Percentiles rank a stretch among this genome's conserved stretches.
Evolutionary conservation across 2,888 invertebrate species (phyloP).

Genomic region (Lasioglossum marginatum): DNA sequence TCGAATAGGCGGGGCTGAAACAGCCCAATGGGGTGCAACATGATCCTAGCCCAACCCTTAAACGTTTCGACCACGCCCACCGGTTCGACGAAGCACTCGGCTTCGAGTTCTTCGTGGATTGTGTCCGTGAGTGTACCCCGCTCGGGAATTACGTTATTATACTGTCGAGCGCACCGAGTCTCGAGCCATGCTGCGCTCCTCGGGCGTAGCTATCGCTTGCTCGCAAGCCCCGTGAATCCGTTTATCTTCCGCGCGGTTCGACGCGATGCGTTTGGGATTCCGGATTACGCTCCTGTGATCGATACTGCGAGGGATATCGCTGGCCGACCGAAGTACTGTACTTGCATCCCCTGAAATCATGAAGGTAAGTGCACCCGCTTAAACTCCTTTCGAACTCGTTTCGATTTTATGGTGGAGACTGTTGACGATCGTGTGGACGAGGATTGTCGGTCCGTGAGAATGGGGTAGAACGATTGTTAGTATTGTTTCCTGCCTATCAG

Average conservation of each 20-base stretch:
- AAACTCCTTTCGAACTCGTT: not conserved
- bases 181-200: conserved; percentile 64
- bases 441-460: not conserved
- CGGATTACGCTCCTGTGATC: conserved; percentile 52
- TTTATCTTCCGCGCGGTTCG: conserved; percentile 33
- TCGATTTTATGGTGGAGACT: not conserved
- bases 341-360: conserved; percentile 28
- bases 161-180: conserved; percentile 51
- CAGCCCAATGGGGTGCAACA: conserved; percentile 54
- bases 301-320: conserved; percentile 16
- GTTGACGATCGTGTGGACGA: no score
- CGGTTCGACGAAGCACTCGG: conserved; percentile 20
- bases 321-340: not conserved
- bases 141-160: conserved; percentile 65
- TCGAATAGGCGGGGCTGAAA: conserved; percentile 46
- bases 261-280: conserved; percentile 48
- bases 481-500: not conserved
- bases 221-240: conserved; percentile 54
- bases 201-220: conserved; percentile 63
- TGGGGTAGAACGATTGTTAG: not conserved
- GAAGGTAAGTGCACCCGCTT: conserved; percentile 56
- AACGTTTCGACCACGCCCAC: conserved; percentile 20
- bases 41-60: not conserved
- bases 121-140: conserved; percentile 35
- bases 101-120: conserved; percentile 5